Base-by-base conservation (phyloP, 2,113 vertebrate species). In the Paramisgurnus dabryanus region DNA sequence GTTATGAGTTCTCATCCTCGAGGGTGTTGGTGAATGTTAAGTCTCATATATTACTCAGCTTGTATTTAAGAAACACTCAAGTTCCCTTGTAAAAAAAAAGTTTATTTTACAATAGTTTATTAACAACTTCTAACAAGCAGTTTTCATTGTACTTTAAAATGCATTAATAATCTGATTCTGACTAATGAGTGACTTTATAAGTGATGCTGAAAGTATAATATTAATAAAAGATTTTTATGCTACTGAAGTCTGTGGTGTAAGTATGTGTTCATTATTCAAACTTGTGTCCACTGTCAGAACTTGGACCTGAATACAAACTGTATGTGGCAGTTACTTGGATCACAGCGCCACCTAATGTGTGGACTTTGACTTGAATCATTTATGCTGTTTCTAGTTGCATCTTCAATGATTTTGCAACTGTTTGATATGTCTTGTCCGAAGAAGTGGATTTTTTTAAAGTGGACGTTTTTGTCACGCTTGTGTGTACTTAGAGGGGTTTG, bases 211-310 rank as follows among this genome's bases (percentile, higher is more conserved):
- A 60, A 40, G 50, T 60, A 60, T 34, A 0, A 69, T 60, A 73
- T 6, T 60, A 73, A 60, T 73, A 73, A 72, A 73, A 22, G 17
- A 22, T 73, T 73, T 58, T 60, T 60, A 22, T 11, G 12, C 10
- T 41, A 63, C 27, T 17, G 53, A 61, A 45, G 22, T 60, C 12
- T 66, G 61, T 66, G 53, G 4, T 13, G 75, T 12, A 5, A 66
- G 47, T 40, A 34, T 22, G 8, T 0, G 41, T 49, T 55, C 6
- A 18, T 27, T 13, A 12, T 67, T 67, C 3, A 34, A 34, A 34
- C 27, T 34, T 34, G 27, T 34, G 27, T 34, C 27, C 27, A 34
- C 27, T 34, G 27, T 34, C 1, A 34, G 27, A 2, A 22, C 22
- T 22, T 22, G 22, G 22, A 34, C 27, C 27, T 34, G 27, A 34